Evolutionary conservation across 2,888 invertebrate species (phyloP).

Genomic region (Pheosia tremula): DNA sequence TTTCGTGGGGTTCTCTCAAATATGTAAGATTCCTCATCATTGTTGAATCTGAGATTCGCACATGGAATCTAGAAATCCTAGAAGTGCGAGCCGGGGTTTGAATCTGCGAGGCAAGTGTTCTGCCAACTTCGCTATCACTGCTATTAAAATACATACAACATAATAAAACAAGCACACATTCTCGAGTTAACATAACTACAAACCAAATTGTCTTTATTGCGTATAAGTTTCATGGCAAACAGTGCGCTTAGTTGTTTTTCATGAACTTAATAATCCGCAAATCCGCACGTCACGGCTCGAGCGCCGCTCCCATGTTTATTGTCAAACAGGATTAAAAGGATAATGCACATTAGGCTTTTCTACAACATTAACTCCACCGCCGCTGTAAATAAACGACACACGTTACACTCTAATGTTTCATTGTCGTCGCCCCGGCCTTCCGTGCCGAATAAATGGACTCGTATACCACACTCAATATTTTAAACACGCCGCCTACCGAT

Average conservation of each 20-base stretch:
- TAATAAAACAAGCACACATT: too few relatives aligned
- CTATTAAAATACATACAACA: too few relatives aligned
- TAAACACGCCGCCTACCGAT: neutral
- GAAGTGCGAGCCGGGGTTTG: too few relatives aligned
- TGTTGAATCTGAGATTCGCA: too few relatives aligned
- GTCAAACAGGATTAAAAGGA: conserved; percentile 67
- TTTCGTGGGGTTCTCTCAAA: too few relatives aligned
- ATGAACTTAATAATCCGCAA: conserved; percentile 54
- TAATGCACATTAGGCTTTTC: conserved; percentile 66
- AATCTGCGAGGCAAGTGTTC: too few relatives aligned
- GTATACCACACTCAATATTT: conserved; percentile 40
- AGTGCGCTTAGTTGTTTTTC: conserved; percentile 41
- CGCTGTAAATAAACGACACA: conserved; percentile 61
- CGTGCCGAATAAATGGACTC: conserved; percentile 43
- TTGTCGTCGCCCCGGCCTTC: conserved; percentile 53
- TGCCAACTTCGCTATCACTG: too few relatives aligned
- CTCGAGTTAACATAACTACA: neutral
- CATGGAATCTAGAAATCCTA: too few relatives aligned
- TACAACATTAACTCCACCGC: conserved; percentile 66
- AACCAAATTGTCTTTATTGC: neutral
- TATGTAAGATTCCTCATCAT: too few relatives aligned
- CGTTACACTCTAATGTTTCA: conserved; percentile 63
- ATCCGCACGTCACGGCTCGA: conserved; percentile 52
- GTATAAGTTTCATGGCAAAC: neutral
- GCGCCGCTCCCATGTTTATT: conserved; percentile 61